Evolutionary conservation across 35 echinoderm and acorn worm genomes (phyloP).

Genomic region (Amphiura filiformis): DNA sequence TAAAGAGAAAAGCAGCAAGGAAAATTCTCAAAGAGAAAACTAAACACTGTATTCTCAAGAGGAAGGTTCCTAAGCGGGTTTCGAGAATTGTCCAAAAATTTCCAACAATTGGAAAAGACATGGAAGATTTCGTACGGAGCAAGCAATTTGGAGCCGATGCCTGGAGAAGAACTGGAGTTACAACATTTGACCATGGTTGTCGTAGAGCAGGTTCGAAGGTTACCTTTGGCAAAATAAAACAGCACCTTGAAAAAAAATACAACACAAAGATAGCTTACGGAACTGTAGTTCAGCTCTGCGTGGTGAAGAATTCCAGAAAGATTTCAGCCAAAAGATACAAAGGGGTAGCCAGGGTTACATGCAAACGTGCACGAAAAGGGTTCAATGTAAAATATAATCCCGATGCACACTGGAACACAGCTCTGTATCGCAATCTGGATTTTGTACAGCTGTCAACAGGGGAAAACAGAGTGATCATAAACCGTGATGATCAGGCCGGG

Average conservation of each 20-base stretch:
- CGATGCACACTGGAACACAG: not conserved
- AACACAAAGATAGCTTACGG: constrained; percentile 17
- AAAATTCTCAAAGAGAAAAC: not conserved
- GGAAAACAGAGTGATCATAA: not conserved
- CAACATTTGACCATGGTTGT: constrained; percentile 29
- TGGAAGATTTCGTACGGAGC: constrained; percentile 26
- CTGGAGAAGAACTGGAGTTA: constrained; percentile 42
- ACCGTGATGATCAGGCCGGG: not conserved
- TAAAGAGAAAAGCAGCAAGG: constrained; percentile 11
- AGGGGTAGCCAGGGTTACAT: constrained; percentile 10
- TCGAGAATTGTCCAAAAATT: not conserved
- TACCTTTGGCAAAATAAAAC: constrained; percentile 8
- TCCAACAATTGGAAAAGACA: constrained; percentile 32
- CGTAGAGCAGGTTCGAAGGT: not conserved
- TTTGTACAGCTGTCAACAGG: constrained; percentile 14
- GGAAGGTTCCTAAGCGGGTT: constrained; percentile 2
- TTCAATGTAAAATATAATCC: not conserved
- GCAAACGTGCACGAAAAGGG: constrained; percentile 10
- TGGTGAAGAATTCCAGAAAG: constrained; percentile 1
- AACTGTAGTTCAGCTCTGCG: constrained; percentile 29
- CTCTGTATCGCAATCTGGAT: not conserved
- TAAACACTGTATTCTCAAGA: constrained; percentile 5
- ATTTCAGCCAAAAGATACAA: constrained; percentile 31
- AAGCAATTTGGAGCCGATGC: constrained; percentile 32
- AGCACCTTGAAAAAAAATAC: not conserved